A percentile compares a stretch with the other conserved stretches of the same genome.
These are phyloP conservation scores for Pristis pectinata DNA, from an alignment of 2,797 vertebrate genomes.

Conservation along the genomic window DNA sequence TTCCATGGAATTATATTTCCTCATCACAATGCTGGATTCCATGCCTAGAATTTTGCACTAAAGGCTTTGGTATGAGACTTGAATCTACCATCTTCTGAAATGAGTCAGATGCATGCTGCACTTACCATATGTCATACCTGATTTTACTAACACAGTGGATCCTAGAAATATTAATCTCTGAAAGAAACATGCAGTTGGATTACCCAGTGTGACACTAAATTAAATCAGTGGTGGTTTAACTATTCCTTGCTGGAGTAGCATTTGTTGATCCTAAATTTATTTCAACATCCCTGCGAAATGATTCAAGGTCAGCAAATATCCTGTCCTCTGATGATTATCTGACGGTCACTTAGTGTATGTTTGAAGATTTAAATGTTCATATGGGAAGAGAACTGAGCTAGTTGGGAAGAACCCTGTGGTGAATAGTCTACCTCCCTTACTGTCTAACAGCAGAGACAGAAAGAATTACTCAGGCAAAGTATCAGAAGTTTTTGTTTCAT, in stretches of 20 bases:
- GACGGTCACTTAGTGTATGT: too few species aligned
- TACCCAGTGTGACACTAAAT: neutral
- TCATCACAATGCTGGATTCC: neutral
- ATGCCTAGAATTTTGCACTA: neutral
- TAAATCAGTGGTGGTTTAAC: neutral
- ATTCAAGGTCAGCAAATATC: neutral
- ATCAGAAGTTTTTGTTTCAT: neutral
- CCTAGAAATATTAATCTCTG: neutral
- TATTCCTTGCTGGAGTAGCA: neutral
- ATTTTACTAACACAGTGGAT: neutral
- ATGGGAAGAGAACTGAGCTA: neutral
- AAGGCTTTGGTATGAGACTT: neutral
- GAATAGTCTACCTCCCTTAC: neutral
- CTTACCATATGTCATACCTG: neutral
- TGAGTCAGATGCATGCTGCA: neutral
- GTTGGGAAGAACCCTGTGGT: neutral
- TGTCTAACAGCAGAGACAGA: neutral
- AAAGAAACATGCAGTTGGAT: neutral
- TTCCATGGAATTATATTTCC: neutral
- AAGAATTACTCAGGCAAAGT: neutral
- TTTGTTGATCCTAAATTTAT: neutral
- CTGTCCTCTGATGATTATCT: neutral
- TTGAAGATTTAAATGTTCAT: neutral
- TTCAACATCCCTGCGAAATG: neutral
- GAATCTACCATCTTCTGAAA: neutral